Evolutionary conservation across 2,888 invertebrate genomes (phyloP).

Genomic region (Gnatocerus cornutus): DNA sequence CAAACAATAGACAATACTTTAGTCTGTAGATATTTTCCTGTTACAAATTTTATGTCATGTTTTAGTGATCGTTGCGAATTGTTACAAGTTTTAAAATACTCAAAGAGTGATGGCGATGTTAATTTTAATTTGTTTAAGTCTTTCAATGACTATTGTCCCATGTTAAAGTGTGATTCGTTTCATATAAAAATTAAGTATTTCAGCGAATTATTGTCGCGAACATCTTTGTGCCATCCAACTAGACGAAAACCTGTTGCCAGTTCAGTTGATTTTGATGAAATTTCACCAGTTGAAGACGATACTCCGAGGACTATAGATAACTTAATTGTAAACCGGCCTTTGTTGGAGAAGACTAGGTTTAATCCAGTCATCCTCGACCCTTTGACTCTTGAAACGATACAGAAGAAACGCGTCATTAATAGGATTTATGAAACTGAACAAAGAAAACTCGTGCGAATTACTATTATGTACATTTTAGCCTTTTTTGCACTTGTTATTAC

Average conservation of each 20-base stretch:
- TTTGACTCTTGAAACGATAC: slow-evolving; percentile 72
- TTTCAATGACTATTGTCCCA: slow-evolving; percentile 33
- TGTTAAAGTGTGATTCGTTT: slow-evolving; percentile 30
- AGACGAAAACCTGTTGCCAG: slow-evolving; percentile 37
- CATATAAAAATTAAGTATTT: slow-evolving; percentile 22
- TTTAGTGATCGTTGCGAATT: slow-evolving; percentile 30
- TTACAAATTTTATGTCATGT: slow-evolving; percentile 39
- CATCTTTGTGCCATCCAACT: slow-evolving; percentile 17
- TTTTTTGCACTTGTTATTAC: slow-evolving; percentile 73
- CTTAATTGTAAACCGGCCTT: slow-evolving; percentile 41
- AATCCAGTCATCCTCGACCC: slow-evolving; percentile 72
- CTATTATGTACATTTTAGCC: slow-evolving; percentile 75
- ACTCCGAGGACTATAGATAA: slow-evolving; percentile 33
- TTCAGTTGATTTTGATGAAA: slow-evolving; percentile 65
- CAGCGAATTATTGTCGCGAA: slow-evolving; percentile 42
- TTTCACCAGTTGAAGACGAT: slow-evolving; percentile 64
- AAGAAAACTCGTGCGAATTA: slow-evolving; percentile 72
- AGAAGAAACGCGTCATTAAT: slow-evolving; percentile 62
- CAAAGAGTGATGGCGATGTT: slow-evolving; percentile 29
- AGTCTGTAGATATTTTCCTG: slow-evolving; percentile 7
- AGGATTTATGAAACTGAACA: slow-evolving; percentile 68
- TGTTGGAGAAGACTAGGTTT: slow-evolving; percentile 19
- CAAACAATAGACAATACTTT: slow-evolving; percentile 56
- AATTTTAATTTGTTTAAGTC: slow-evolving; percentile 43
- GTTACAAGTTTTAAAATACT: slow-evolving; percentile 40